phyloP scores from a whole-genome alignment of 2,888 invertebrate species.

The Timema podura region DNA sequence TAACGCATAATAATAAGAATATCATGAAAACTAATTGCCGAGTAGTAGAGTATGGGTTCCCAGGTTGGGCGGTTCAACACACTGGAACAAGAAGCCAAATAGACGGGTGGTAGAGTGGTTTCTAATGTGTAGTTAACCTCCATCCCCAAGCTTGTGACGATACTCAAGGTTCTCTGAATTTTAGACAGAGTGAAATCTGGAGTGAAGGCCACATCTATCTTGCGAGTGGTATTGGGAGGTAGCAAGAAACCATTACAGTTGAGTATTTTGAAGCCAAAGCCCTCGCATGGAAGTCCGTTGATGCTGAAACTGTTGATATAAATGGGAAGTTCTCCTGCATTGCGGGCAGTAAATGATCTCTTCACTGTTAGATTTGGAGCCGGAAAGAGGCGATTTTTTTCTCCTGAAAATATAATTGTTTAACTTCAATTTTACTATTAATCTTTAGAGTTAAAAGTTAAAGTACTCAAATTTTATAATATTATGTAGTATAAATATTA shows the following conservation, averaged over 20 bases:
- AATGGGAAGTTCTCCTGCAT: constrained; percentile 88
- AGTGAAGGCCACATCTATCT: constrained; percentile 82
- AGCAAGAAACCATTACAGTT: constrained; percentile 70
- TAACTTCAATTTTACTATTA: too few species aligned
- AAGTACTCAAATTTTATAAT: too few species aligned
- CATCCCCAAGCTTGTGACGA: constrained; percentile 58
- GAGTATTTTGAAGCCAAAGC: constrained; percentile 73
- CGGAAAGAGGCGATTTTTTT: constrained; percentile 42
- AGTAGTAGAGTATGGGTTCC: constrained; percentile 68
- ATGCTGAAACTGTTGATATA: constrained; percentile 64
- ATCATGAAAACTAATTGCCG: constrained; percentile 57
- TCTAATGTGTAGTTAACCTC: constrained; percentile 65
- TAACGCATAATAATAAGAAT: constrained; percentile 59
- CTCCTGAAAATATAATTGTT: constrained; percentile 36
- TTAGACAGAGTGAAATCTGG: constrained; percentile 81
- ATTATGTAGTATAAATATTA: too few species aligned
- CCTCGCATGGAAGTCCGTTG: constrained; percentile 65
- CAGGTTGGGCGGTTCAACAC: constrained; percentile 69
- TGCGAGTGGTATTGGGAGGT: constrained; percentile 65
- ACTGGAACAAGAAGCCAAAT: constrained; percentile 63
- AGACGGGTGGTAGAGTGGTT: constrained; percentile 60
- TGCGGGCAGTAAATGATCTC: constrained; percentile 77
- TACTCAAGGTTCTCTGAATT: constrained; percentile 59
- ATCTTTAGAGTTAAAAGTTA: too few species aligned
- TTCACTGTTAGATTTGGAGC: constrained; percentile 68